Percentiles rank a stretch among this genome's conserved stretches.
phyloP scores from a whole-genome alignment of 2,888 invertebrate genomes.

The Hartigia nigra region DNA sequence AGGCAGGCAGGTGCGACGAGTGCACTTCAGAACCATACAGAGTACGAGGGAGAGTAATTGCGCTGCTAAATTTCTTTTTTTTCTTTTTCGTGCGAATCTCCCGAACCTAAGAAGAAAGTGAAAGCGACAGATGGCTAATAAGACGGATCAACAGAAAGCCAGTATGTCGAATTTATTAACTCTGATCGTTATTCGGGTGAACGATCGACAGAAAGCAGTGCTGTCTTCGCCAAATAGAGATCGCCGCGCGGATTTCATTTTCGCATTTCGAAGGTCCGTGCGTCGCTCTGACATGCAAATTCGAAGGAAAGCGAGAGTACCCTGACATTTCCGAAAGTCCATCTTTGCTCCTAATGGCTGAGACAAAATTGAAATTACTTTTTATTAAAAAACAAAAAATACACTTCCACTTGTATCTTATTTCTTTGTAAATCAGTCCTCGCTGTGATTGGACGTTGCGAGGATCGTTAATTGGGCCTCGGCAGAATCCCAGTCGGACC shows the following conservation, averaged over 20 bases:
- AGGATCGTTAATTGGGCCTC: background rate
- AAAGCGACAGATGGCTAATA: background rate
- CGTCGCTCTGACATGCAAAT: background rate
- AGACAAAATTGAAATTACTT: no score
- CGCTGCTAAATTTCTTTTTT: background rate
- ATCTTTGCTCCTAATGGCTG: no score
- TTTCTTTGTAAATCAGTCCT: background rate
- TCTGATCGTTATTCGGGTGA: background rate
- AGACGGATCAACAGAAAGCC: background rate
- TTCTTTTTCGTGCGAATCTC: slow-evolving; percentile 17
- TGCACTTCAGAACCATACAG: background rate
- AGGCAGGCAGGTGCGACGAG: background rate
- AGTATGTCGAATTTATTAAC: background rate
- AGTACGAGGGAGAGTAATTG: background rate
- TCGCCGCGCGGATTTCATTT: background rate
- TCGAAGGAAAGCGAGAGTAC: background rate
- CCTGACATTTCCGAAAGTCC: background rate
- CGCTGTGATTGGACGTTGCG: background rate
- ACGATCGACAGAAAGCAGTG: background rate
- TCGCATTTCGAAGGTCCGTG: background rate
- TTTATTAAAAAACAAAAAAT: no score
- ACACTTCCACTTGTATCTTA: background rate
- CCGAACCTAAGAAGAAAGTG: background rate
- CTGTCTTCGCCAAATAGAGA: background rate
- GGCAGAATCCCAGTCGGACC: background rate